Percentiles rank a stretch among this genome's conserved stretches.
Evolutionary conservation across 2,797 vertebrate genomes (phyloP).

Genomic region (Poeciliopsis turneri): DNA sequence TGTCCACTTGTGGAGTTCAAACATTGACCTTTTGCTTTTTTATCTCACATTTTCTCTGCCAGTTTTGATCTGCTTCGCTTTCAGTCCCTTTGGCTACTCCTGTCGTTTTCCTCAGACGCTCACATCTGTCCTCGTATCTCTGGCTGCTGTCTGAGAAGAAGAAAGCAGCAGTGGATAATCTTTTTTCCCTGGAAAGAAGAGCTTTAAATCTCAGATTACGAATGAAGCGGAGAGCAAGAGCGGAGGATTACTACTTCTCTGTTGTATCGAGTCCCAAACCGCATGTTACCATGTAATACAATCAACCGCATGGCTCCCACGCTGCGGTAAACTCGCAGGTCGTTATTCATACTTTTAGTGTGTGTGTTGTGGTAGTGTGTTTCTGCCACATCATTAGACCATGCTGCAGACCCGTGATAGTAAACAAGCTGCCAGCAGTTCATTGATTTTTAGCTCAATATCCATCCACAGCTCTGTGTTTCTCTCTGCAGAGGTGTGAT

Average conservation of each 20-base stretch:
- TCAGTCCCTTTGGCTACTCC: constrained; percentile 20
- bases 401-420: constrained; percentile 16
- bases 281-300: constrained; percentile 18
- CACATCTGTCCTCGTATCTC: constrained; percentile 28
- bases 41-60: constrained; percentile 14
- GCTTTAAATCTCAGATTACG: constrained; percentile 75
- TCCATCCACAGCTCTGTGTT: constrained; percentile 18
- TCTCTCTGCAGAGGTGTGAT: constrained; percentile 27
- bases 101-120: constrained; percentile 17
- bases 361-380: constrained; percentile 13
- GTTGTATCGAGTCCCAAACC: constrained; percentile 13
- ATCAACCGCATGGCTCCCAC: constrained; percentile 4
- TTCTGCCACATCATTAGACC: constrained; percentile 27
- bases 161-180: constrained; percentile 59
- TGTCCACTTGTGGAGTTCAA: constrained; percentile 39
- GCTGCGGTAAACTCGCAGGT: not conserved
- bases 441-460: constrained; percentile 59
- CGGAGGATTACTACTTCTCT: constrained; percentile 55
- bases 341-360: not conserved
- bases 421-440: constrained; percentile 44
- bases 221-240: constrained; percentile 40
- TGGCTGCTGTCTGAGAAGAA: not conserved
- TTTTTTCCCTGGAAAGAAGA: constrained; percentile 43
- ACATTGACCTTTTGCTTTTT: constrained; percentile 21
- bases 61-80: constrained; percentile 31